Conservation (phyloP, 2,113 vertebrate genomes). For the Quiscalus mexicanus region DNA sequence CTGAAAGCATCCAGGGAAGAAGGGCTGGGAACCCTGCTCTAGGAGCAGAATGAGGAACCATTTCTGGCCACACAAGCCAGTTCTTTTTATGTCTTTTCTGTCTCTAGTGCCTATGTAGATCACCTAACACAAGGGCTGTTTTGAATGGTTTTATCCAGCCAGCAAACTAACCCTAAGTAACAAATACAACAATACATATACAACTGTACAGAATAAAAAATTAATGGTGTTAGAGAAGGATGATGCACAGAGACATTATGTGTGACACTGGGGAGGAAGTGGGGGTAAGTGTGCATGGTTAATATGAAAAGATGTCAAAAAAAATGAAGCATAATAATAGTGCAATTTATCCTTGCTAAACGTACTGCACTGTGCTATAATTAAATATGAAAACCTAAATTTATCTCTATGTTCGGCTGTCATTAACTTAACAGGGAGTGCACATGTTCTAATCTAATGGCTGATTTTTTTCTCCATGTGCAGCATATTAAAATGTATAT, state of each 20-base stretch:
- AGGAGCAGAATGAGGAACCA: background rate
- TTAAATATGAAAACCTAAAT: constrained; percentile 98
- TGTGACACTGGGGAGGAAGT: constrained; percentile 55
- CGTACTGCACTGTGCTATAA: constrained; percentile 87
- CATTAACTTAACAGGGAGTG: constrained; percentile 94
- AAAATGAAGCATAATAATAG: constrained; percentile 88
- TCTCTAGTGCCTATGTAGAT: background rate
- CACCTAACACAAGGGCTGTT: background rate
- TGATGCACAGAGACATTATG: constrained; percentile 55
- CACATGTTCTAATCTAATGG: constrained; percentile 86
- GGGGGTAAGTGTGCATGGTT: constrained; percentile 72
- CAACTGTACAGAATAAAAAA: constrained; percentile 43
- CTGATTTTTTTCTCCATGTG: constrained; percentile 83
- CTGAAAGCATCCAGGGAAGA: background rate
- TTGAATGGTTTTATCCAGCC: background rate
- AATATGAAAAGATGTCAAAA: constrained; percentile 86
- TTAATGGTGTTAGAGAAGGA: constrained; percentile 39
- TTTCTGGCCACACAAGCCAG: background rate
- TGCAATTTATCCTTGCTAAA: constrained; percentile 92
- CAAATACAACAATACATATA: constrained; percentile 45
- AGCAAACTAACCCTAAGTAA: constrained; percentile 45
- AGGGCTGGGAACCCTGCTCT: background rate
- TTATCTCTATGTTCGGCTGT: constrained; percentile 90
- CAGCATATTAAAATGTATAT: constrained; percentile 92
- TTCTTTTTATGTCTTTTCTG: background rate